Percentiles rank a stretch among this genome's conserved stretches.
Evolutionary conservation across 2,113 vertebrate species (phyloP).

Genomic region (Mionectes macconnelli): DNA sequence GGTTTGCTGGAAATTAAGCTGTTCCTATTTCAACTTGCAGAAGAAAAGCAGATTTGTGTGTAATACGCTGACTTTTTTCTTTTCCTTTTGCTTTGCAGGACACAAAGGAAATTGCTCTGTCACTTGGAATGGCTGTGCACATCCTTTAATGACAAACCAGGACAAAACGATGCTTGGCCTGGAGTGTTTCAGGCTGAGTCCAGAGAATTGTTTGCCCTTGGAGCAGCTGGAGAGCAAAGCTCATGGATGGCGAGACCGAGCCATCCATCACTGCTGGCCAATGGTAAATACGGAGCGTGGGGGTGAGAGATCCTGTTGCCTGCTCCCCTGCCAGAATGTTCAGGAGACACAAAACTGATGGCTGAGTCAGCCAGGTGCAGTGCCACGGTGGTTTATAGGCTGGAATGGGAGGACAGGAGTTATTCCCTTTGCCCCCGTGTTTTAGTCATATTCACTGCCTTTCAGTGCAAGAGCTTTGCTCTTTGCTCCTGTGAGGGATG

Average conservation of each 20-base stretch:
- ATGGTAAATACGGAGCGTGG: fast-evolving
- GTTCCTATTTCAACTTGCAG: not conserved
- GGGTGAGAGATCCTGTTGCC: not conserved
- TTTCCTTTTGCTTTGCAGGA: not conserved
- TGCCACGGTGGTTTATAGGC: not conserved
- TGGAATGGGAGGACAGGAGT: not conserved
- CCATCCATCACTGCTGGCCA: not conserved
- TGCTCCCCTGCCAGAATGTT: fast-evolving
- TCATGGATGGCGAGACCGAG: not conserved
- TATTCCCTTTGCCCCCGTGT: not conserved
- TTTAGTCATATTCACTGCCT: not conserved
- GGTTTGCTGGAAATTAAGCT: not conserved
- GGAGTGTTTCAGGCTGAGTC: not conserved
- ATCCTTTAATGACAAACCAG: constrained; percentile 26
- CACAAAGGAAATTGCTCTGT: constrained; percentile 49
- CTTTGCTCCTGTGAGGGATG: not conserved
- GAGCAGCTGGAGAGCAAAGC: not conserved
- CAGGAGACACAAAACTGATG: not conserved
- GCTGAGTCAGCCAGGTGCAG: not conserved
- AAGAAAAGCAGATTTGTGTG: constrained; percentile 14
- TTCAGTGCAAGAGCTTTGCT: not conserved
- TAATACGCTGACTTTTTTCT: not conserved
- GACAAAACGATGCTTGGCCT: not conserved
- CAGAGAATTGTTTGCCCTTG: constrained; percentile 32
- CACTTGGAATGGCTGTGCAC: constrained; percentile 21